These are phyloP conservation scores for Andrena cerasifolii DNA, from an alignment of 1,140 invertebrate species.

Conservation along the genomic window DNA sequence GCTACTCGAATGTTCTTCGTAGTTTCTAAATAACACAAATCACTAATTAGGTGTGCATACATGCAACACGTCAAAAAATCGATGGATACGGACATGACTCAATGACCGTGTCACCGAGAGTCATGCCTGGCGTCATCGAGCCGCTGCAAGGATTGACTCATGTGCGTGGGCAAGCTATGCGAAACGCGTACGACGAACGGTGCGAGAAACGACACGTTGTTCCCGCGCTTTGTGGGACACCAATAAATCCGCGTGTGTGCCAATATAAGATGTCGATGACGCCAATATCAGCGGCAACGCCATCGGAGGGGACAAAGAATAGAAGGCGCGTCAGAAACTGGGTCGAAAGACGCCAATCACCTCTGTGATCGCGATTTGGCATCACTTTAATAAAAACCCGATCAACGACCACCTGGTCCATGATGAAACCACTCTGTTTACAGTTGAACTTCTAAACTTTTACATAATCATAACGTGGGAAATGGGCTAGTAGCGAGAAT, in stretches of 20 bases:
- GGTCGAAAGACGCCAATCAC: neutral
- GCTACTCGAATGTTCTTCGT: too few relatives aligned
- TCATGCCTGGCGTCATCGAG: conserved; percentile 49
- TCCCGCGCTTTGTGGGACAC: conserved; percentile 57
- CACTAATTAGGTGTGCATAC: conserved; percentile 1
- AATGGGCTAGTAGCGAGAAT: too few relatives aligned
- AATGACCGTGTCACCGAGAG: conserved; percentile 49
- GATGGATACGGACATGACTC: conserved; percentile 44
- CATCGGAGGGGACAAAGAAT: conserved; percentile 19
- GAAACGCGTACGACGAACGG: conserved; percentile 56
- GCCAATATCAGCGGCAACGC: conserved; percentile 45
- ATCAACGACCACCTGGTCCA: too few relatives aligned
- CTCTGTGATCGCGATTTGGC: neutral
- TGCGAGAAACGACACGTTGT: conserved; percentile 52
- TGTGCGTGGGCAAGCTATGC: conserved; percentile 69
- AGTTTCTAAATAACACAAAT: too few relatives aligned
- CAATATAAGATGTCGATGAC: conserved; percentile 57
- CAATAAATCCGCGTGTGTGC: conserved; percentile 59
- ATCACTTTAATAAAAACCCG: neutral
- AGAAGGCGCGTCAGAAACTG: neutral
- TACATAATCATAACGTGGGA: too few relatives aligned
- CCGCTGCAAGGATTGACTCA: conserved; percentile 67
- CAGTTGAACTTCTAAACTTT: too few relatives aligned
- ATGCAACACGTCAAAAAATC: conserved; percentile 11
- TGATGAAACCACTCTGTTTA: too few relatives aligned